A percentile compares a stretch with the other conserved stretches of the same genome.
phyloP scores from a whole-genome alignment of 2,888 invertebrate species.

The Cephus sareptanus region DNA sequence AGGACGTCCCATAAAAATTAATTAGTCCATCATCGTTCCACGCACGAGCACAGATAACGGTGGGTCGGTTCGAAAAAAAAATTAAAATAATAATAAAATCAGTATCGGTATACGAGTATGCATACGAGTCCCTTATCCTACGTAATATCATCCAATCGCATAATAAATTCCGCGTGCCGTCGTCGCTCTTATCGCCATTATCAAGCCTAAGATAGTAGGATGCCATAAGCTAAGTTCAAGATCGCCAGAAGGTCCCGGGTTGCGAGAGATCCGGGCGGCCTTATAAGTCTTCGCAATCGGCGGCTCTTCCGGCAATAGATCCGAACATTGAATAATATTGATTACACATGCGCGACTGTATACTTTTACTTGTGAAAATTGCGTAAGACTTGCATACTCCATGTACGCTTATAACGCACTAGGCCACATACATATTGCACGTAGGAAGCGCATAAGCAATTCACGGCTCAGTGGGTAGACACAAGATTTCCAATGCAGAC shows the following conservation, averaged over 20 bases:
- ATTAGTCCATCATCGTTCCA: no score
- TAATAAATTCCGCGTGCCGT: background rate
- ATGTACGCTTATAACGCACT: background rate
- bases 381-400: conserved; percentile 19
- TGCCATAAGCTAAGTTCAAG: background rate
- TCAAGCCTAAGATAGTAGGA: background rate
- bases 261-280: background rate
- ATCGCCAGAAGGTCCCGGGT: background rate
- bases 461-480: background rate
- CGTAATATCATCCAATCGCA: background rate
- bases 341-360: conserved; percentile 14
- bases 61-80: background rate
- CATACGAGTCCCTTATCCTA: background rate
- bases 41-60: background rate
- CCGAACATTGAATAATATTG: conserved; percentile 18
- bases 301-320: conserved; percentile 5
- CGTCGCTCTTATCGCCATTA: background rate
- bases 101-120: background rate
- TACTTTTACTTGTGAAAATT: conserved; percentile 20
- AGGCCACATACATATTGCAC: background rate
- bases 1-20: background rate
- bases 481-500: background rate
- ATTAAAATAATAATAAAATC: background rate
- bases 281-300: background rate
- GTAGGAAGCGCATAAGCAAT: background rate